phyloP scores from a whole-genome alignment of 1,140 invertebrate genomes.

The Pseudomyrmex flavicornis region DNA sequence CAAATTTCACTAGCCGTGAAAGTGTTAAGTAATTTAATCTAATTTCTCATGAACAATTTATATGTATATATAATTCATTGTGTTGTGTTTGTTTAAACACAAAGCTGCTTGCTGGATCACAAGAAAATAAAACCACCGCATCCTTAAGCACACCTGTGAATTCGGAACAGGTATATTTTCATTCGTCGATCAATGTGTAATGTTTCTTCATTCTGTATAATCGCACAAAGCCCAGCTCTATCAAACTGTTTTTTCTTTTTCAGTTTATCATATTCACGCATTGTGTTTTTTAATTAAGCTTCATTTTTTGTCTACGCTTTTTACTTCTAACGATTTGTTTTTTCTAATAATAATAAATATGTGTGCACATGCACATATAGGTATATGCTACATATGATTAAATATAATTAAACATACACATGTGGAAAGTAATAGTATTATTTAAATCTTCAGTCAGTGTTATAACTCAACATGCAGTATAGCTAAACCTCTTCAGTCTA shows the following conservation, averaged over 20 bases:
- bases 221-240: background rate
- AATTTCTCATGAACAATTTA: constrained; percentile 23
- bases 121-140: constrained; percentile 84
- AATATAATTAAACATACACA: too few relatives aligned
- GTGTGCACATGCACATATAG: background rate
- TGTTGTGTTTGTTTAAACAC: constrained; percentile 78
- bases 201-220: constrained; percentile 39
- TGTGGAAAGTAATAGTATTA: background rate
- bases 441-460: background rate
- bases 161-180: constrained; percentile 83
- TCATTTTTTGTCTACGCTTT: constrained; percentile 31
- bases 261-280: background rate
- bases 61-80: constrained; percentile 67
- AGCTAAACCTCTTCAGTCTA: constrained; percentile 1
- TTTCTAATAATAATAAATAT: constrained; percentile 1
- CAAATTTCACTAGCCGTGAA: constrained; percentile 36
- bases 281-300: constrained; percentile 41
- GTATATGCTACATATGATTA: too few relatives aligned
- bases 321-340: constrained; percentile 16
- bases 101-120: constrained; percentile 84
- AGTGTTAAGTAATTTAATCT: constrained; percentile 48
- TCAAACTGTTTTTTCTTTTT: constrained; percentile 35
- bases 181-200: constrained; percentile 69
- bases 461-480: background rate
- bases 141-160: constrained; percentile 84